Conservation (phyloP, 1,140 invertebrate species). For the Lepidostoma basale region DNA sequence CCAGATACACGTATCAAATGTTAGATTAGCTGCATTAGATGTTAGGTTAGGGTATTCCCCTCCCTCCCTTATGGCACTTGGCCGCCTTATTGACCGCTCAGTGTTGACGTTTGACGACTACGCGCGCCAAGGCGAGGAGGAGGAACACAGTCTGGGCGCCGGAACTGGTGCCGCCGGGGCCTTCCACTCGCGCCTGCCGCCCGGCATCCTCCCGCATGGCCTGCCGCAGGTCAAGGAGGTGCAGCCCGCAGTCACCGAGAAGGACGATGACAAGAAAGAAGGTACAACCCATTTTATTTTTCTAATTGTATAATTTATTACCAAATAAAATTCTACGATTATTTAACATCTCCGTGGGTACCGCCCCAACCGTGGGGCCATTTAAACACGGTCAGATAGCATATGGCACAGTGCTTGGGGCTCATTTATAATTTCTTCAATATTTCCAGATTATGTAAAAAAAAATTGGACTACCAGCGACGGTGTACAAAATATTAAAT, state of each 20-base stretch:
- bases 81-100: constrained; percentile 86
- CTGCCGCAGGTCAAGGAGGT: constrained; percentile 95
- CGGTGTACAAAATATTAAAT: no score
- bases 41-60: not conserved
- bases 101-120: constrained; percentile 98
- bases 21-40: not conserved
- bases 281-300: constrained; percentile 57
- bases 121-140: constrained; percentile 86
- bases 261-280: constrained; percentile 72
- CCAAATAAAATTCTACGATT: no score
- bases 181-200: constrained; percentile 87
- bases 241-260: constrained; percentile 83
- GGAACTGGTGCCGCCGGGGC: constrained; percentile 23
- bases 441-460: no score
- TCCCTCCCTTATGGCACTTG: constrained; percentile 18
- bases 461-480: no score
- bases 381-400: no score
- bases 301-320: not conserved
- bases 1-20: no score
- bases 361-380: no score
- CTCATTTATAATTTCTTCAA: no score
- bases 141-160: constrained; percentile 82
- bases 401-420: no score
- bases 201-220: constrained; percentile 87
- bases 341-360: no score